Percentiles rank a stretch among this genome's conserved stretches.
Evolutionary conservation across 2,888 invertebrate species (phyloP).

Genomic region (Lithophane socia): DNA sequence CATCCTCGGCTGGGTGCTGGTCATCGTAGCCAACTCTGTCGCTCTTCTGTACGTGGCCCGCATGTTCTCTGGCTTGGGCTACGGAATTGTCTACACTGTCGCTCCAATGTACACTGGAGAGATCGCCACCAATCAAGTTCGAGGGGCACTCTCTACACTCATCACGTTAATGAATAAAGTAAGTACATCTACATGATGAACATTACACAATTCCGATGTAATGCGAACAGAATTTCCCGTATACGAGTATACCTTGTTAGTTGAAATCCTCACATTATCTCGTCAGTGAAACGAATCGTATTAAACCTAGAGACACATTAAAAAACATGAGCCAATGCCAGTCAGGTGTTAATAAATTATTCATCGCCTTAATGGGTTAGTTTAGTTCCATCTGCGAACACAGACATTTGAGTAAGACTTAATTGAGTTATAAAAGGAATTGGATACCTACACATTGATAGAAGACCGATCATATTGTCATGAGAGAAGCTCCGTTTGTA

Average conservation of each 20-base stretch:
- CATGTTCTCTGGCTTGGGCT: conserved; percentile 92
- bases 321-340: conserved; percentile 62
- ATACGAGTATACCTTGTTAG: not conserved
- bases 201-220: conserved; percentile 22
- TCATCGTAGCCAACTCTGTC: conserved; percentile 90
- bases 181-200: conserved; percentile 67
- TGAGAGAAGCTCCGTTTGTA: conserved; percentile 19
- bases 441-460: conserved; percentile 8
- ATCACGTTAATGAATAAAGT: conserved; percentile 91
- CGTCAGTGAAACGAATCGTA: conserved; percentile 40
- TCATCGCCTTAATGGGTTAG: conserved; percentile 57
- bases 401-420: conserved; percentile 19
- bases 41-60: conserved; percentile 90
- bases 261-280: conserved; percentile 29
- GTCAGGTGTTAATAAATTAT: conserved; percentile 67
- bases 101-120: conserved; percentile 92
- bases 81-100: conserved; percentile 91
- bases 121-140: conserved; percentile 91
- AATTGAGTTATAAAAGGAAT: conserved; percentile 26
- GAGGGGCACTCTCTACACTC: conserved; percentile 91
- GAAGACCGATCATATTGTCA: conserved; percentile 11
- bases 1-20: conserved; percentile 91
- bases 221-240: conserved; percentile 16
- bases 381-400: conserved; percentile 39
- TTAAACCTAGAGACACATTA: conserved; percentile 58